Base-by-base conservation (phyloP, 2,113 vertebrate species). In the Leucoraja erinaceus region DNA sequence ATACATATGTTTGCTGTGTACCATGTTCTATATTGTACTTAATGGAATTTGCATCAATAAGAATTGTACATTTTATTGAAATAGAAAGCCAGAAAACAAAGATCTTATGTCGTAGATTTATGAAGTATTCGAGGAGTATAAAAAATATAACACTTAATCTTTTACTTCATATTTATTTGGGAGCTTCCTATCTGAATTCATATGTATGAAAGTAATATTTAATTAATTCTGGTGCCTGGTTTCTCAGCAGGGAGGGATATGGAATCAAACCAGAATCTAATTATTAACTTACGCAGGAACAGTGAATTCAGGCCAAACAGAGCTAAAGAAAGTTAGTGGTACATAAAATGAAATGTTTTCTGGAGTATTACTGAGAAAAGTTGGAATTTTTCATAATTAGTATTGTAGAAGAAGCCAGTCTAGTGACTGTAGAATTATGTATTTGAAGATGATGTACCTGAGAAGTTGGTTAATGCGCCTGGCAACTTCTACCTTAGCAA, bases 211-310 rank as follows among this genome's bases (percentile, higher is more conserved):
- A 90, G 61, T 90, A 90, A 66, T 63, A 90, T 90, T 68, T 68
- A 83, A 33, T 90, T 66, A 31, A 90, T 28, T 33, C 84, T 33
- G 6, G 59, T 31, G 84, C 84, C 84, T 88, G 25, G 28, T 31
- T 81, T 31, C 84, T 66, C 84, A 90, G 84, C 28, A 66, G 61
- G 84, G 61, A 66, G 84, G 84, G n/a, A 90, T 90, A 90, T 90
- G 59, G 61, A 90, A 90, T 33, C 22, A 66, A 16, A 90, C 84
- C 84, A 90, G 84, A 90, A 90, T 68, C 59, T 66, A 68, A 66
- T 90, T 66, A 66, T 63, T 66, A 88, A 88, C 59, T 88, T 88
- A 14, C 84, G 66, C 59, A 88, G 84, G 84, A 90, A 31, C 28
- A 90, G 28, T 66, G n/a, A 90, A 33, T 90, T 12, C 61, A 90